Evolutionary conservation across 2,113 vertebrate genomes (phyloP), one percentile per base, ranked within the genome.

Genomic region (Burhinus bistriatus): DNA sequence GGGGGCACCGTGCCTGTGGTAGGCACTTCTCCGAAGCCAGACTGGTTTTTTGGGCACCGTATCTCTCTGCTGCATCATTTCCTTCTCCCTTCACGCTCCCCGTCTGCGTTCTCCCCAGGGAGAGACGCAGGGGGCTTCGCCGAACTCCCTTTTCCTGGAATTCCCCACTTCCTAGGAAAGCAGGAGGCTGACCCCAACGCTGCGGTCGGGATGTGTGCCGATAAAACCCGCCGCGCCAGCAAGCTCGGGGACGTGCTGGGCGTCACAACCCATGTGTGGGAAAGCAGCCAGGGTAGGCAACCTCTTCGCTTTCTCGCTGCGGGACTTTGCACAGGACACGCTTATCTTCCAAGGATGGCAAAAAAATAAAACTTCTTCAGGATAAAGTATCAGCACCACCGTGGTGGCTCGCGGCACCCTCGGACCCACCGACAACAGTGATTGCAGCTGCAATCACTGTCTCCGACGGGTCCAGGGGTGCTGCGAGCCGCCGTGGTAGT

Each of bases 21-120:
- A 64, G 91, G 61, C 69, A 20, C 80, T 95, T 97, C 95, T 83
- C 55, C 40, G 95, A 97, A 97, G 89, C 88, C 93, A 42, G 83
- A 21, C 93, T 47, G 78, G n/a, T 13, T 78, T 96, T 81, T 85
- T 3, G 1, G 90, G 81, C 21, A 0, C 87, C 9, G 0, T 97
- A 96, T 96, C 96, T 61, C 58, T 42, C 30, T 52, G 76, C 96
- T 79, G 92, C 92, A 96, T 97, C 97, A 89, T 71, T 97, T 96
- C 97, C 95, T 96, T 92, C 94, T 94, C 89, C 83, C 62, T 70
- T 32, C 12, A 0, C 1, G 3, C 87, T 68, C 89, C 70, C 40
- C 10, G 11, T 54, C 66, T 71, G 66, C 1, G 11, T 52, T 58
- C 21, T 51, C 55, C 45, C 3, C 2, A 2, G 49, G 5, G 72